Percentiles rank a stretch among this genome's conserved stretches.
Evolutionary conservation across 2,797 vertebrate genomes (phyloP).

Genomic region (Prunella strophiata): DNA sequence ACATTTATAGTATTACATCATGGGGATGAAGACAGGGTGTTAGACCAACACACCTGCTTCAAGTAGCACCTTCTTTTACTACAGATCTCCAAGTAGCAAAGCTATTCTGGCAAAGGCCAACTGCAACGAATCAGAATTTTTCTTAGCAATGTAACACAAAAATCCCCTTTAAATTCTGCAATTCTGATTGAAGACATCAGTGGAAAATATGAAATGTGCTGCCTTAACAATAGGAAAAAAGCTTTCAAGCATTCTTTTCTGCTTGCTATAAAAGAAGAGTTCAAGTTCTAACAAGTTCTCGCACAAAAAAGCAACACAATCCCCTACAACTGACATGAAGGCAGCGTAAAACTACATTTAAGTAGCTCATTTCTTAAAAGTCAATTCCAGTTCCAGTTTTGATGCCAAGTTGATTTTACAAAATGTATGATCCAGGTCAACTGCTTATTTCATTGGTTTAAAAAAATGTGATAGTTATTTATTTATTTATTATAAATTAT

Average conservation of each 20-base stretch:
- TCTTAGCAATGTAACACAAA: background rate
- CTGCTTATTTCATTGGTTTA: background rate
- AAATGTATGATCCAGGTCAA: background rate
- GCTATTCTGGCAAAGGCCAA: background rate
- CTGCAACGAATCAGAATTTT: background rate
- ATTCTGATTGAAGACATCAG: background rate
- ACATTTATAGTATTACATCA: background rate
- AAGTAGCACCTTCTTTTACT: background rate
- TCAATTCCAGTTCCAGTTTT: background rate
- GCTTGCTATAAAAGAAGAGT: background rate
- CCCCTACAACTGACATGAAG: background rate
- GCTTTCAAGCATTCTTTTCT: background rate
- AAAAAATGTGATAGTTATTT: background rate
- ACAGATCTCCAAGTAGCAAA: background rate
- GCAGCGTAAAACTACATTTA: background rate
- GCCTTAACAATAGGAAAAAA: background rate
- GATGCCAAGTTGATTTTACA: background rate
- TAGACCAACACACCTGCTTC: background rate
- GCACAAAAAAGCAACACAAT: background rate
- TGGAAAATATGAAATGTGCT: background rate
- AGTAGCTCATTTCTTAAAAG: background rate
- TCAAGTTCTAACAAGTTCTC: background rate
- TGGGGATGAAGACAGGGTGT: rapidly evolving
- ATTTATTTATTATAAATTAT: background rate
- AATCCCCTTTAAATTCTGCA: background rate